Base-by-base conservation (phyloP, 1,140 invertebrate genomes). In the Panonychus citri region DNA sequence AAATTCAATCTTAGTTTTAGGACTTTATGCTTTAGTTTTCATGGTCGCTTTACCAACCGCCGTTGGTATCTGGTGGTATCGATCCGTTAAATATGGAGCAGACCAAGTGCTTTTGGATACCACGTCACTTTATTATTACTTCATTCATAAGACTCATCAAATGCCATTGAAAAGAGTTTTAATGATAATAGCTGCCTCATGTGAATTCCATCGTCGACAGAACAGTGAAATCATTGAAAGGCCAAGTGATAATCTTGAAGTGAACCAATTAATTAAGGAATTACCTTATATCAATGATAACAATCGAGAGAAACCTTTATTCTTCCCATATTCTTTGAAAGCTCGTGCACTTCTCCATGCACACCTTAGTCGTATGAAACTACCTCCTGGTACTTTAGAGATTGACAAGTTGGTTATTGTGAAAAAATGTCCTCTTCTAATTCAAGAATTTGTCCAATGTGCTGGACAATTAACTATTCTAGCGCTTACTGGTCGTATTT, bases 61-160 rank as follows among this genome's bases (percentile, higher is more conserved):
- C 61, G 83, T 97, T 61, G 91, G 91, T 49, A 85, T 85, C 63
- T 98, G 95, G 94, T 99, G 95, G 95, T 94, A 96, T 69, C 79
- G 83, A 58, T 94, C 89, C 51, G 96, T 96, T 60, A 81, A 89
- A 65, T 98, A 65, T 56, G 60, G 67, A 60, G 73, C 70, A 39
- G 73, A 76, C 59, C 71, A 83, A 73, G 90, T 98, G 15, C 72
- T 98, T 10, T 68, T 98, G 21, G 85, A 93, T 66, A 98, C 94
- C 21, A 88, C 89, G 1, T 81, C 91, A 67, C 78, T 97, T 68
- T 98, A 95, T 71, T 91, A 85, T 66, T 87, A 82, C 65, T 96
- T 91, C 69, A 85, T 97, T 64, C 81, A 89, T 67, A 93, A 93
- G 73, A 94, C 87, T 37, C 86, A 88, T 4, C 81, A 81, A 52